Conservation (phyloP, 2,888 invertebrate species). For the Leistus spinibarbis region DNA sequence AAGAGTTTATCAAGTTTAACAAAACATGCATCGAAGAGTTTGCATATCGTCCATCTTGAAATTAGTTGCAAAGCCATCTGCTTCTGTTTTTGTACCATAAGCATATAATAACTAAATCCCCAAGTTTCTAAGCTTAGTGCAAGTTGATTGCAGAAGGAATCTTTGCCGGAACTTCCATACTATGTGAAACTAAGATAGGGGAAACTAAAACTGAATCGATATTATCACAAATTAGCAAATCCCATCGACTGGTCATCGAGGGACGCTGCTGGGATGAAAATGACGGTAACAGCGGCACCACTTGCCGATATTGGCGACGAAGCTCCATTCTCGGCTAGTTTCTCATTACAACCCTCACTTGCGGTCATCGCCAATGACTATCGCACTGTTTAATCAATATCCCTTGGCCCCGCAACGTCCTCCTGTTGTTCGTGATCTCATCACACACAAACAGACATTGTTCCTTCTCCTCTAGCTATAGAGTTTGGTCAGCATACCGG, state of each 20-base stretch:
- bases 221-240: not conserved
- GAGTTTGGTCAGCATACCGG: not conserved
- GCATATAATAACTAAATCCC: not conserved
- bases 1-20: no score
- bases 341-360: constrained; percentile 26
- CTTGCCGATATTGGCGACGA: not conserved
- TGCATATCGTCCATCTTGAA: no score
- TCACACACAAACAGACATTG: not conserved
- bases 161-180: not conserved
- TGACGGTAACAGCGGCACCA: not conserved
- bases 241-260: not conserved
- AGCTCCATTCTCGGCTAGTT: not conserved
- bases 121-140: not conserved
- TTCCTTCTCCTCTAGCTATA: not conserved
- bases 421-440: not conserved
- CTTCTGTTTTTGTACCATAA: no score
- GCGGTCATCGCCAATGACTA: constrained; percentile 29
- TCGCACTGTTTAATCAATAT: constrained; percentile 35
- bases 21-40: no score
- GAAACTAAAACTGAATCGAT: not conserved
- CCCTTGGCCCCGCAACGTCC: not conserved
- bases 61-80: no score
- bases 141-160: not conserved
- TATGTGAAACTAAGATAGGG: not conserved
- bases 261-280: not conserved